Base-by-base conservation (phyloP, 2,113 vertebrate genomes). In the Ia io region DNA sequence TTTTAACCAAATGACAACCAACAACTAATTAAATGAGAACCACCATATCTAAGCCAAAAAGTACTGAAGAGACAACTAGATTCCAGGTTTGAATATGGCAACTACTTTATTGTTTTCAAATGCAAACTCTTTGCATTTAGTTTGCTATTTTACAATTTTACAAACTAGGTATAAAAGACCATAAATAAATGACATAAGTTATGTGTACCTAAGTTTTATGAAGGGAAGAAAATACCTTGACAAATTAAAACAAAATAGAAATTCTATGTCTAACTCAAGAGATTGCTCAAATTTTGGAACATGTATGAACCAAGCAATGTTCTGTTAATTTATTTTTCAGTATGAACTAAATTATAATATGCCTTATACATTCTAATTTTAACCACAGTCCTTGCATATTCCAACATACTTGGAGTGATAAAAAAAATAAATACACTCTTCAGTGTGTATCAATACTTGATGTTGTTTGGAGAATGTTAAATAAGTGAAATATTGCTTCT, bases 111-210 rank as follows among this genome's bases (percentile, higher is more conserved):
- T 99, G 99, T 98, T 98, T 98, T 98, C 99, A 99, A 99, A 99
- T 99, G 99, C 99, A 99, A 98, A 98, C 98, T 95, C 85, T 99
- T 98, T 98, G 99, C 99, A 99, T 99, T 98, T 98, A 98, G 98
- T 99, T 99, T 98, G 98, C 98, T 99, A 99, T 99, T 99, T 99
- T 99, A 99, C 99, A 99, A 99, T 99, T 99, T 99, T 99, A 99
- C 99, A 99, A 99, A 99, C 99, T 99, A 99, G 99, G 99, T 99
- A 99, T 99, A 99, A 99, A 99, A 99, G 99, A 99, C 99, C 99
- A 99, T 99, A 99, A 99, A 99, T 99, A 99, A 99, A 99, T 99
- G 99, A 99, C 99, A 99, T 99, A 99, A 99, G 99, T 99, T 99
- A 99, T 98, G 99, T 99, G 99, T 99, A 99, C 99, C 99, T 99